phyloP scores from a whole-genome alignment of 2,888 invertebrate species.

The Ichneumoninae sp. region DNA sequence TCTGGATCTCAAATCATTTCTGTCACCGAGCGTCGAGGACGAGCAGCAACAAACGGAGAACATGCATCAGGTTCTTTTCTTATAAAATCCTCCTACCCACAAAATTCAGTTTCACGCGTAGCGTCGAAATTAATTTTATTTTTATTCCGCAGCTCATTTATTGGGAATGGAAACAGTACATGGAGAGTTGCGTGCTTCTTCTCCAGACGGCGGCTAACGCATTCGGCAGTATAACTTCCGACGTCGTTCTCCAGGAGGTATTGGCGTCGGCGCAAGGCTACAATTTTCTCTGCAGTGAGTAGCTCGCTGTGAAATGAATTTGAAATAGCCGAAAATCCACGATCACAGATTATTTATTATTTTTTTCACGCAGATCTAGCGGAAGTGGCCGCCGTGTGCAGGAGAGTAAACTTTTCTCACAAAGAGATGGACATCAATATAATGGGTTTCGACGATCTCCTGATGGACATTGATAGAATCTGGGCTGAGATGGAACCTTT shows the following conservation, averaged over 20 bases:
- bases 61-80: slow-evolving; percentile 78
- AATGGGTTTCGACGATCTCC: slow-evolving; percentile 82
- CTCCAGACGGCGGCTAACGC: slow-evolving; percentile 86
- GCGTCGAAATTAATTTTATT: slow-evolving; percentile 32
- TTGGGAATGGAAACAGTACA: slow-evolving; percentile 83
- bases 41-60: slow-evolving; percentile 78
- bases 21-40: slow-evolving; percentile 79
- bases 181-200: slow-evolving; percentile 86
- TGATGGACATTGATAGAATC: slow-evolving; percentile 83
- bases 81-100: background rate
- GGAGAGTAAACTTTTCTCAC: slow-evolving; percentile 84
- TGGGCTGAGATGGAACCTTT: slow-evolving; percentile 85
- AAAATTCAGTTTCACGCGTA: background rate
- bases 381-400: slow-evolving; percentile 84
- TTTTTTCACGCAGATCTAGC: slow-evolving; percentile 81
- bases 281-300: slow-evolving; percentile 86
- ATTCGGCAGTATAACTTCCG: slow-evolving; percentile 86
- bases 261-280: slow-evolving; percentile 85
- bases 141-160: slow-evolving; percentile 77
- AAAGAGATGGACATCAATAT: slow-evolving; percentile 83
- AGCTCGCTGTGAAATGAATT: background rate
- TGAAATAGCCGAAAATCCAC: background rate
- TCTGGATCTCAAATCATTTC: slow-evolving; percentile 83
- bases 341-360: background rate
- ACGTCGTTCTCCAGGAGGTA: slow-evolving; percentile 86